A percentile compares a stretch with the other conserved stretches of the same genome.
These are phyloP conservation scores for Rotaria socialis DNA, from an alignment of 2,888 invertebrate genomes.

Conservation along the genomic window DNA sequence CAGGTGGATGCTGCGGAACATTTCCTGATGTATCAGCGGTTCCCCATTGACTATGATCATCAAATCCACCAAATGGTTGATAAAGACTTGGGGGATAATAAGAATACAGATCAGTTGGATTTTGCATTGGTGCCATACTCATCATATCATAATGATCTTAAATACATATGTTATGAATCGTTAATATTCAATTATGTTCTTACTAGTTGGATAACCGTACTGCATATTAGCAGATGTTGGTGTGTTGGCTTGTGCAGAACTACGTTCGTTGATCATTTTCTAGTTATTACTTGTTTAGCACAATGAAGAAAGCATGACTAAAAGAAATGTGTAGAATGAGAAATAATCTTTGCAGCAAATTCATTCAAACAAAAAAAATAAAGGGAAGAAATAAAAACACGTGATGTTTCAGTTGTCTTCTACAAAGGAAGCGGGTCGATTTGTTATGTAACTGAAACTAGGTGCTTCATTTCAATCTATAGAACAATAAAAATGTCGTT, in stretches of 20 bases:
- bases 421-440: background rate
- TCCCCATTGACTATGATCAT: conserved; percentile 16
- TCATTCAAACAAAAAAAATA: background rate
- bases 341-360: background rate
- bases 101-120: background rate
- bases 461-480: background rate
- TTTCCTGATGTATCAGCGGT: background rate
- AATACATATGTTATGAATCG: background rate
- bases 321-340: background rate
- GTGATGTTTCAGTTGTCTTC: background rate
- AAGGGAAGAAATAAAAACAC: background rate
- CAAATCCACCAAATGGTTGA: conserved; percentile 25
- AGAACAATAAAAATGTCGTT: background rate
- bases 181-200: background rate
- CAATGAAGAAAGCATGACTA: background rate
- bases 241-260: background rate
- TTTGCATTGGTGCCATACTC: background rate
- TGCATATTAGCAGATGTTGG: background rate
- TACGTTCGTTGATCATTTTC: background rate
- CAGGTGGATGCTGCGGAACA: background rate
- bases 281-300: background rate
- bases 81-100: conserved; percentile 27
- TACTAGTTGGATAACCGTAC: background rate
- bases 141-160: background rate
- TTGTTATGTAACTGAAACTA: background rate